These are phyloP conservation scores for Elgaria multicarinata DNA, from an alignment of 2,113 vertebrate species.

Conservation along the genomic window DNA sequence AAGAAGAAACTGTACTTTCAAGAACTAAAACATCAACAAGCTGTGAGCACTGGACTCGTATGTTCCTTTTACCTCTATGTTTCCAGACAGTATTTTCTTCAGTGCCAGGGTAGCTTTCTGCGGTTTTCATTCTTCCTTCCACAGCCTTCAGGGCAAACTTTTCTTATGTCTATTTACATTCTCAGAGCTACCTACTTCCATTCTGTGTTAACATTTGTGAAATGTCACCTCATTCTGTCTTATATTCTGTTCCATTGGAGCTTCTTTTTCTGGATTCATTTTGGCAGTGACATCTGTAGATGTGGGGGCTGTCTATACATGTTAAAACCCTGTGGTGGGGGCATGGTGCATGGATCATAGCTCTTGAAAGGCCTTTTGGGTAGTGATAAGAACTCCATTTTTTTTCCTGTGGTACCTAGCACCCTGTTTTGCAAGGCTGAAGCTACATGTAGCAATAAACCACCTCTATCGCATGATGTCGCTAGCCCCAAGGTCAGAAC, in stretches of 20 bases:
- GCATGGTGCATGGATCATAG: background rate
- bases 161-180: slow-evolving; percentile 49
- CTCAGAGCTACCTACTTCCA: slow-evolving; percentile 47
- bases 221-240: slow-evolving; percentile 30
- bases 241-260: slow-evolving; percentile 26
- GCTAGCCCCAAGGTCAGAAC: no score
- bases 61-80: slow-evolving; percentile 22
- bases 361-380: no score
- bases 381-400: no score
- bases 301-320: slow-evolving; percentile 7
- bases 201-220: slow-evolving; percentile 55
- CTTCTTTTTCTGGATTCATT: slow-evolving; percentile 45
- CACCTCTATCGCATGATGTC: no score
- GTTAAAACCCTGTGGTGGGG: no score
- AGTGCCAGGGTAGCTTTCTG: slow-evolving; percentile 16
- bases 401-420: no score
- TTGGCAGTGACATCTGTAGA: slow-evolving; percentile 38
- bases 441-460: no score
- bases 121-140: background rate
- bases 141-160: slow-evolving; percentile 12
- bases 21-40: background rate
- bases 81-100: slow-evolving; percentile 30
- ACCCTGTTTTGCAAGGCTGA: no score
- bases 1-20: slow-evolving; percentile 9
- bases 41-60: background rate